Evolutionary conservation across 2,888 invertebrate species (phyloP).

Genomic region (Panorpa germanica): DNA sequence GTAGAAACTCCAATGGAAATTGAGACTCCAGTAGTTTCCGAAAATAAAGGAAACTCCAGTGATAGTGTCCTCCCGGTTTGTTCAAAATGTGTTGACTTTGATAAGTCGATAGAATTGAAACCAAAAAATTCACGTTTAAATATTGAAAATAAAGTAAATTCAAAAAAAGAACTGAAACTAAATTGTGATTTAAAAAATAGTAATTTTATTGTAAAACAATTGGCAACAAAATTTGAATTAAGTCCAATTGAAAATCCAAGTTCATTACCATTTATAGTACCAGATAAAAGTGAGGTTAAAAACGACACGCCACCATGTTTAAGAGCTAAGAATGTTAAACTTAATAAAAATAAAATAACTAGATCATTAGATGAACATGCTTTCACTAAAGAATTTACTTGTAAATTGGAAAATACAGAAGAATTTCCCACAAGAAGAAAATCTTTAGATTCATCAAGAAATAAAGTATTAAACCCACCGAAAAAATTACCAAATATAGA

Average conservation of each 20-base stretch:
- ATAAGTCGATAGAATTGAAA: too few species aligned
- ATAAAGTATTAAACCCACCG: constrained; percentile 33
- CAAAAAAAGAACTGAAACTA: constrained; percentile 1
- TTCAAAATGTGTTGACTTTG: too few species aligned
- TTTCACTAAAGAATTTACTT: constrained; percentile 46
- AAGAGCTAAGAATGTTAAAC: constrained; percentile 33
- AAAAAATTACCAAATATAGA: constrained; percentile 28
- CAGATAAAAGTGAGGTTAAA: constrained; percentile 3
- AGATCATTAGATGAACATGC: constrained; percentile 56
- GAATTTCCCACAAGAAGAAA: constrained; percentile 27
- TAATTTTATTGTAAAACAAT: constrained; percentile 36
- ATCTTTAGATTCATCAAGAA: constrained; percentile 38
- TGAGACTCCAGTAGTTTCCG: constrained; percentile 16
- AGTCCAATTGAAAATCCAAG: constrained; percentile 37
- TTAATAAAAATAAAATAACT: constrained; percentile 39
- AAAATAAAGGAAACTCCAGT: constrained; percentile 17
- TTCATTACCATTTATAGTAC: constrained; percentile 32
- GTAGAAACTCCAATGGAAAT: constrained; percentile 23
- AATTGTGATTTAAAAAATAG: constrained; percentile 13
- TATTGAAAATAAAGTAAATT: too few species aligned
- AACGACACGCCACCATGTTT: constrained; percentile 28
- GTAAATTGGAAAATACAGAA: constrained; percentile 14
- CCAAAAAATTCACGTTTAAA: too few species aligned
- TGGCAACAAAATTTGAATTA: constrained; percentile 40
- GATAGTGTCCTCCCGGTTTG: too few species aligned